Base-by-base conservation (phyloP, 2,888 invertebrate species). In the Sphaerophoria rueppellii region DNA sequence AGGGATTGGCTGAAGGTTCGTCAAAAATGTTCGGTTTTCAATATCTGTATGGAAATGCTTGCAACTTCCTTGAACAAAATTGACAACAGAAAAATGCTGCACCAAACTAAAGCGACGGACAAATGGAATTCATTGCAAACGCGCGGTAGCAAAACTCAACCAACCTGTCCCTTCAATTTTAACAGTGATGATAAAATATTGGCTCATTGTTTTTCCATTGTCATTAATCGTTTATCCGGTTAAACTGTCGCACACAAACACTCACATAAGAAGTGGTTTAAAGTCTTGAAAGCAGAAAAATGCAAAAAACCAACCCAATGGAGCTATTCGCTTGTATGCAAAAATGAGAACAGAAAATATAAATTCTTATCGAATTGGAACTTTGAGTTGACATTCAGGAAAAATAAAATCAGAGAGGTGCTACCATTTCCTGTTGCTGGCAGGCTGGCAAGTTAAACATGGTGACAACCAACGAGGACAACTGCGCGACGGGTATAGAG, bases 131-230 rank as follows among this genome's bases (percentile, higher is more conserved):
- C 24, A 24, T 24, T 24, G 24, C 24, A 24, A 24, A 24, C 2
- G 24, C 24, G 24, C 24, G 24, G 24, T 24, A 24, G 24, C 24
- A 24, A 24, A 24, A 24, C 24, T 24, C 24, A 24, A 24, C 24
- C 24, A 63, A 82, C 79, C 87, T 86, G 87, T 87, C 86, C 86
- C 83, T 87, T 86, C 76, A 69, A 70, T 78, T 78, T 74, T 76
- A 76, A 85, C 80, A 83, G 24, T 60, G 87, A 88, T 86, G 87
- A 88, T 89, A 88, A 88, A 87, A 88, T 88, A 88, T 88, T 87
- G 88, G 87, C 87, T 87, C 88, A 88, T 88, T 88, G 88, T 89
- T 82, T 87, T 80, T 58, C 75, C 75, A 67, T 46, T 40, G 79
- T 74, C 80, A 81, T 85, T 74, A 61, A 63, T 76, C 70, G 76